These are phyloP conservation scores for Teleiodes luculella DNA, from an alignment of 2,888 invertebrate species.

Conservation along the genomic window DNA sequence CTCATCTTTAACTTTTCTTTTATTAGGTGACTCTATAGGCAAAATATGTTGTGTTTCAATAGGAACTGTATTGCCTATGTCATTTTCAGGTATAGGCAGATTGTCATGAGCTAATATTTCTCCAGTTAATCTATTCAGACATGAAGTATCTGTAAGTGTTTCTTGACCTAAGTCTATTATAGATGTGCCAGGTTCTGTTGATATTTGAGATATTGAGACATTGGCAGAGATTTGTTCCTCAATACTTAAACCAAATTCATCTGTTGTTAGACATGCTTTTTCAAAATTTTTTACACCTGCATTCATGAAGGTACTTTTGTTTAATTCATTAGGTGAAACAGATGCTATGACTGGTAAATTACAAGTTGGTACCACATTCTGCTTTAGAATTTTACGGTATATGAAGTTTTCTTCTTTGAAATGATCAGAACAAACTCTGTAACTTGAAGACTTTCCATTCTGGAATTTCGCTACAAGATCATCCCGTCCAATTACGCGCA, in stretches of 20 bases:
- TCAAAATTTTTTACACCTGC: not conserved
- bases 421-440: slow-evolving; percentile 8
- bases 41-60: not conserved
- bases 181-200: not conserved
- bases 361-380: not conserved
- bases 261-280: not conserved
- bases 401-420: slow-evolving; percentile 5
- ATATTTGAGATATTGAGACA: not conserved
- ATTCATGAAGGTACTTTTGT: not conserved
- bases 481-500: slow-evolving; percentile 4
- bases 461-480: slow-evolving; percentile 5
- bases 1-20: slow-evolving; percentile 1
- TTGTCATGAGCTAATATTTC: not conserved
- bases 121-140: too few species aligned
- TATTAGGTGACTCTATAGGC: not conserved
- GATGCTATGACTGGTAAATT: not conserved
- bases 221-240: not conserved
- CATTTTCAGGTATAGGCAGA: not conserved
- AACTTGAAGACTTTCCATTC: not conserved
- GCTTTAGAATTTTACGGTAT: not conserved
- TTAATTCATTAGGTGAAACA: not conserved
- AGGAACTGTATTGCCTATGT: not conserved
- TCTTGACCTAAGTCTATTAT: not conserved
- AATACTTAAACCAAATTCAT: not conserved
- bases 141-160: too few species aligned